Evolutionary conservation across 2,888 invertebrate species (phyloP).

Genomic region (Drosophila gaucha): DNA sequence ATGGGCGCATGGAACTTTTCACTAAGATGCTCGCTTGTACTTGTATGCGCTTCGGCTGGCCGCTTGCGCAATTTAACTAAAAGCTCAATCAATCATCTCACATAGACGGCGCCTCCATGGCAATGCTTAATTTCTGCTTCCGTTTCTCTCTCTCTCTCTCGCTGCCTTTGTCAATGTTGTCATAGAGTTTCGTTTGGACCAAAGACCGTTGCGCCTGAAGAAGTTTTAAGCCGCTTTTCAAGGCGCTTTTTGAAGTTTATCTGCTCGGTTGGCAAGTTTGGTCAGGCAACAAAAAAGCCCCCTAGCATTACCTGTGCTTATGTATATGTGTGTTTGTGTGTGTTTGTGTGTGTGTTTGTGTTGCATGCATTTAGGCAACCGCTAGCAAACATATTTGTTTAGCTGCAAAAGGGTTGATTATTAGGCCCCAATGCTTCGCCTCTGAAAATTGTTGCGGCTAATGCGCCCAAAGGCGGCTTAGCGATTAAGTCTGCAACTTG

Average conservation of each 20-base stretch:
- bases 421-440: conserved; percentile 35
- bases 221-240: conserved; percentile 72
- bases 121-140: conserved; percentile 62
- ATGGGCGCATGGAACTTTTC: conserved; percentile 31
- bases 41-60: conserved; percentile 43
- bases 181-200: conserved; percentile 45
- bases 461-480: conserved; percentile 68
- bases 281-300: conserved; percentile 14
- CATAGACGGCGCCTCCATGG: conserved; percentile 45
- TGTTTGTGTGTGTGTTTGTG: conserved; percentile 1
- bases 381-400: conserved; percentile 53
- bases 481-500: conserved; percentile 43
- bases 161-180: conserved; percentile 60
- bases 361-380: conserved; percentile 42
- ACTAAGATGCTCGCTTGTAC: conserved; percentile 53
- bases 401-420: conserved; percentile 64
- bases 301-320: conserved; percentile 38
- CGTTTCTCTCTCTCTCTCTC: not conserved
- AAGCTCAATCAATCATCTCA: conserved; percentile 74
- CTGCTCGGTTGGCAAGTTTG: conserved; percentile 41
- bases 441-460: conserved; percentile 51
- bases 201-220: conserved; percentile 30
- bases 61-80: conserved; percentile 71
- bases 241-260: conserved; percentile 70
- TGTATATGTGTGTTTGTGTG: not conserved